Evolutionary conservation across 1,140 invertebrate genomes (phyloP), one percentile per base, ranked within the genome.

Genomic region (Rhynchophorus ferrugineus): DNA sequence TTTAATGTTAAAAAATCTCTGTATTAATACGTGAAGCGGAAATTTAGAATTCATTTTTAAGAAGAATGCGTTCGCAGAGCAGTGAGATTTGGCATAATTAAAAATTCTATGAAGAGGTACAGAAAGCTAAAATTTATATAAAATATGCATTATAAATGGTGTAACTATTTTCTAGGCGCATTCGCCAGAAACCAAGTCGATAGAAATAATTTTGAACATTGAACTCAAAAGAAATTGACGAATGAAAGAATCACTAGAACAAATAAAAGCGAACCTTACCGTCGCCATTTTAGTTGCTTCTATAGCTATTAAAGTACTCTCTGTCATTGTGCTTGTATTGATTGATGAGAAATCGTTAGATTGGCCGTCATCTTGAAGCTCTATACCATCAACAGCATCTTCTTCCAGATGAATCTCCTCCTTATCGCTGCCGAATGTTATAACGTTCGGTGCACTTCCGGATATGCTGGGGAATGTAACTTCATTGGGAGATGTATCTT

Each of bases 391-490:
- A 1, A 56, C 51, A 14, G 54, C 53, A 51, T 64, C 59, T 19
- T 51, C 34, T 43, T 48, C 41, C 11, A 55, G 9, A 11, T 58
- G 56, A 24, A 68, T 70, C 37, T 72, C 71, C 45, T 75, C 73
- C 3, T 70, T 59, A 44, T 85, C 82, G 58, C 83, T 81, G 49
- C 77, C 78, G 36, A 85, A 79, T 0, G 85, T 85, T 0, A 78
- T 76, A 0, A 82, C 74, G 42, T 85, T 67, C 1, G 85, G 85
- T 0, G 80, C 79, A 22, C 83, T 84, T 14, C 82, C 78, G 49
- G 85, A 88, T 13, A 88, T 80, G 35, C 82, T 88, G 0, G 85
- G 85, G 64, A 87, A 88, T 0, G 84, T 84, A 29, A 85, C 71
- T 57, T 87, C 85, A 66, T 85, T 84, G 0, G 81, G 82, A 41